phyloP scores from a whole-genome alignment of 2,113 vertebrate genomes.

The Neogobius melanostomus region DNA sequence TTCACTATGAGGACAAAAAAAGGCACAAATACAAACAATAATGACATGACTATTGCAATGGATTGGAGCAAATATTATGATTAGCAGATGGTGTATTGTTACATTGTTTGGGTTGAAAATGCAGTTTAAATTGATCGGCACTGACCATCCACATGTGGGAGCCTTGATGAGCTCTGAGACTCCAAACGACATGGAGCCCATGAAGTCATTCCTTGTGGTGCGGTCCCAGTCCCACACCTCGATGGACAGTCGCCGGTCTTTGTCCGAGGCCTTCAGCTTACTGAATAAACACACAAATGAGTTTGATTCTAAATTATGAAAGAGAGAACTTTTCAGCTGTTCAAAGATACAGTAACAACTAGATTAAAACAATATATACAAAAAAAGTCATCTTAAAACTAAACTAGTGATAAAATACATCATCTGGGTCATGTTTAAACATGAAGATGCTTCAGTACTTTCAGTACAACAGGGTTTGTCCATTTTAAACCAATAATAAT shows the following conservation, averaged over 20 bases:
- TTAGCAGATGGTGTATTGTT: neutral
- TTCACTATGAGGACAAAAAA: too few relatives aligned
- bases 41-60: too few relatives aligned
- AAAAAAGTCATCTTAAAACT: too few relatives aligned
- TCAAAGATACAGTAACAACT: too few relatives aligned
- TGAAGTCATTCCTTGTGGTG: conserved; percentile 96
- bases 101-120: neutral
- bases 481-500: too few relatives aligned
- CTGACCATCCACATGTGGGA: conserved; percentile 87
- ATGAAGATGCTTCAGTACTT: too few relatives aligned
- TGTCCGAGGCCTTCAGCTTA: conserved; percentile 91
- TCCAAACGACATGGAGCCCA: conserved; percentile 96
- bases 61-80: neutral
- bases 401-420: too few relatives aligned
- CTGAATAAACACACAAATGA: conserved; percentile 59
- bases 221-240: conserved; percentile 98
- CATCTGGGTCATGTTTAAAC: too few relatives aligned
- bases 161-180: conserved; percentile 96
- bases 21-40: too few relatives aligned
- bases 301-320: neutral
- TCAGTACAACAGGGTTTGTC: too few relatives aligned
- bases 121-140: neutral
- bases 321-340: too few relatives aligned
- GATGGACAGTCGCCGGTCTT: conserved; percentile 91
- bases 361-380: too few relatives aligned